These are phyloP conservation scores for Teleiodes luculella DNA, from an alignment of 2,888 invertebrate species.

Conservation along the genomic window DNA sequence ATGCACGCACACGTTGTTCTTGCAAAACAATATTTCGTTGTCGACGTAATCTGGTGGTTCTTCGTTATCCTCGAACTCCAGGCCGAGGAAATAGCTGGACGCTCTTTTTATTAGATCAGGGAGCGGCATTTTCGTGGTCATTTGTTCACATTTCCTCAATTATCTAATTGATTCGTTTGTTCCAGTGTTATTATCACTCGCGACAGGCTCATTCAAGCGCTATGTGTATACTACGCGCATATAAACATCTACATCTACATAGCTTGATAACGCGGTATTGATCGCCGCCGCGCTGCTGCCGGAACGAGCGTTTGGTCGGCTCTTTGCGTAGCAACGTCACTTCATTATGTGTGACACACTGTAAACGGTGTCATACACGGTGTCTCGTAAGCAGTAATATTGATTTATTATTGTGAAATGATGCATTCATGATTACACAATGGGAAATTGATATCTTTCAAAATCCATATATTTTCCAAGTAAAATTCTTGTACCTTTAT, in stretches of 20 bases:
- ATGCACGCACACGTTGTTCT: slow-evolving; percentile 98
- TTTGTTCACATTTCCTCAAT: slow-evolving; percentile 58
- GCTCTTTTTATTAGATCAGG: slow-evolving; percentile 87
- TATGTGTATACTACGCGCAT: slow-evolving; percentile 68
- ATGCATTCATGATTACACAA: no score
- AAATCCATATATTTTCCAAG: no score
- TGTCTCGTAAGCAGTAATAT: neutral
- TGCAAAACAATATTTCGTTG: slow-evolving; percentile 92
- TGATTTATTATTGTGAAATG: neutral
- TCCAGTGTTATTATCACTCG: slow-evolving; percentile 46
- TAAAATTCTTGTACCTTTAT: no score
- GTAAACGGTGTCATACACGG: neutral
- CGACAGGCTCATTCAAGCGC: slow-evolving; percentile 58
- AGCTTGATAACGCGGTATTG: slow-evolving; percentile 73
- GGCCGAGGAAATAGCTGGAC: slow-evolving; percentile 87
- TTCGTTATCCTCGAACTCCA: slow-evolving; percentile 80
- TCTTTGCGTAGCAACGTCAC: slow-evolving; percentile 41
- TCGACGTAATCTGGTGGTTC: slow-evolving; percentile 84
- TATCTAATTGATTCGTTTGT: slow-evolving; percentile 20
- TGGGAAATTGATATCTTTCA: no score
- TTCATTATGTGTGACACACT: slow-evolving; percentile 26
- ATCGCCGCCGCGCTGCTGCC: slow-evolving; percentile 57
- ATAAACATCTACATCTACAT: slow-evolving; percentile 72
- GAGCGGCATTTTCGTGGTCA: slow-evolving; percentile 81
- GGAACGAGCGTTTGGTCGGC: slow-evolving; percentile 38